Percentiles rank a stretch among this genome's conserved stretches.
Evolutionary conservation across 2,797 vertebrate species (phyloP).

Genomic region (Prionace glauca): DNA sequence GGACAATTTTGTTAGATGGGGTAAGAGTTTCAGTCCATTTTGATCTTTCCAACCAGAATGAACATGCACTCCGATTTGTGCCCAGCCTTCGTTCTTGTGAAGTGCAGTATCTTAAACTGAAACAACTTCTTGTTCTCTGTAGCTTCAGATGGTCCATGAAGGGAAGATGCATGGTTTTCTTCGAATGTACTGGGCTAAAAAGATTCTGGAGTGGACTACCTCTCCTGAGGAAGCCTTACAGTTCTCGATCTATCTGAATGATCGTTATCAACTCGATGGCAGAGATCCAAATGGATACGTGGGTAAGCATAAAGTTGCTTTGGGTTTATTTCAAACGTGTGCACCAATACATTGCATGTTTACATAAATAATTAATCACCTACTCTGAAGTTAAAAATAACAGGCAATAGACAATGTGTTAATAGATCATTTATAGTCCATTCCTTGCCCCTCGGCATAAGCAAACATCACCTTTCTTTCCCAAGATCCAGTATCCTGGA

Average conservation of each 20-base stretch:
- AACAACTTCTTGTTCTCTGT: slow-evolving; percentile 17
- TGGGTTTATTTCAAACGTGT: background rate
- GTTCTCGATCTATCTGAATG: slow-evolving; percentile 76
- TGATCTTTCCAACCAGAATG: background rate
- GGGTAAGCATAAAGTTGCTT: slow-evolving; percentile 54
- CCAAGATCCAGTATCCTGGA: background rate
- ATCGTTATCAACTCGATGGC: slow-evolving; percentile 75
- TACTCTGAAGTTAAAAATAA: background rate
- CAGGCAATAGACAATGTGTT: background rate
- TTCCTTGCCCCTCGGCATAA: background rate
- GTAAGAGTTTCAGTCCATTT: background rate
- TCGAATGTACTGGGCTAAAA: slow-evolving; percentile 92
- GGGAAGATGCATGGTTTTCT: slow-evolving; percentile 85
- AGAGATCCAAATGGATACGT: slow-evolving; percentile 82
- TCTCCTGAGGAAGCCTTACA: slow-evolving; percentile 75
- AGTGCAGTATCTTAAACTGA: background rate
- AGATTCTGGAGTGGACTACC: slow-evolving; percentile 81
- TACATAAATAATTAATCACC: too few species aligned
- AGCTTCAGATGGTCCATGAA: slow-evolving; percentile 72
- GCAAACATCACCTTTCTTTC: background rate
- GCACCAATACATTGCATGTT: background rate
- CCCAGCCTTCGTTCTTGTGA: background rate
- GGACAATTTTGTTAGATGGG: too few species aligned
- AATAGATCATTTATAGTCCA: background rate
- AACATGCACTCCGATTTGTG: background rate